Percentiles rank a stretch among this genome's conserved stretches.
These are phyloP conservation scores for Diploscapter pachys DNA, from an alignment of 1,140 invertebrate species.

Conservation along the genomic window DNA sequence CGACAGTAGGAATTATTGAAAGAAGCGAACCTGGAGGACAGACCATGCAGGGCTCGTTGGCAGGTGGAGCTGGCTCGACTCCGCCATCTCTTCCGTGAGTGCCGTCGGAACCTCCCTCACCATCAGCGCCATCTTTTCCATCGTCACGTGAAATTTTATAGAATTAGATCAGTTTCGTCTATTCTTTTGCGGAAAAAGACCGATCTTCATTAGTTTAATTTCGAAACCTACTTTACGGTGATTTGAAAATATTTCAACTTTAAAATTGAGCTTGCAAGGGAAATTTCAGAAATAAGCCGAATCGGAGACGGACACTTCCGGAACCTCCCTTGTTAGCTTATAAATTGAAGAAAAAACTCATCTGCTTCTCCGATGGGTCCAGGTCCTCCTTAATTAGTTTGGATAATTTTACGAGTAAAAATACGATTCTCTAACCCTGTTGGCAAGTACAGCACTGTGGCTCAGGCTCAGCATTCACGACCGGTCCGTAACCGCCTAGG, in stretches of 20 bases:
- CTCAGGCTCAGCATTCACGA: slow-evolving; percentile 40
- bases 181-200: no score
- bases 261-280: no score
- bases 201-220: no score
- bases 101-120: slow-evolving; percentile 32
- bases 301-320: no score
- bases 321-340: no score
- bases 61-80: slow-evolving; percentile 28
- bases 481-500: slow-evolving; percentile 34
- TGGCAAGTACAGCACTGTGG: slow-evolving; percentile 43
- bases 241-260: no score
- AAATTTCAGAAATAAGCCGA: no score
- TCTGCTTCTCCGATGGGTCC: slow-evolving; percentile 31
- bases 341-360: no score
- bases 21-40: slow-evolving; percentile 35
- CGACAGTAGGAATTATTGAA: no score
- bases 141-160: slow-evolving; percentile 34
- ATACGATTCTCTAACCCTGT: slow-evolving; percentile 10
- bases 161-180: no score
- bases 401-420: no score
- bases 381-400: slow-evolving; percentile 13
- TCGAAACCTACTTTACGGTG: no score
- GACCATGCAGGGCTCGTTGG: slow-evolving; percentile 40
- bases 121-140: slow-evolving; percentile 40
- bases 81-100: slow-evolving; percentile 37